Evolutionary conservation across 2,888 invertebrate genomes (phyloP).

Genomic region (Synergus gifuensis): DNA sequence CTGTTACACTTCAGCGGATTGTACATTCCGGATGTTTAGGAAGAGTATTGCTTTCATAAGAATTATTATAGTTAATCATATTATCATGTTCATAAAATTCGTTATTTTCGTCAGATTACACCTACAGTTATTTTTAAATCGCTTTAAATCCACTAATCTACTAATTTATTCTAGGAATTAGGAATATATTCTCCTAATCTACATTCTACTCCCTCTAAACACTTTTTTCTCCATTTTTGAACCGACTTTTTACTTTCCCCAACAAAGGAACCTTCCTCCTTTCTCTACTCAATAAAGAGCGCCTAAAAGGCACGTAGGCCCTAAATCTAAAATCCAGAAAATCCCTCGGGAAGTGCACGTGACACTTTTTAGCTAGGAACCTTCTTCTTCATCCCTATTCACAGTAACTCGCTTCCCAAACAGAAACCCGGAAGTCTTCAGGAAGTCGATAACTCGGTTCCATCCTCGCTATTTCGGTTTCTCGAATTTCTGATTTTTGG

Average conservation of each 20-base stretch:
- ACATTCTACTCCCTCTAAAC: neutral
- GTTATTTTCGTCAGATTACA: too few species aligned
- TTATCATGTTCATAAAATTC: too few species aligned
- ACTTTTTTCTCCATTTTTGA: neutral
- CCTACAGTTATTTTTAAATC: neutral
- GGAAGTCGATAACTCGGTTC: constrained; percentile 28
- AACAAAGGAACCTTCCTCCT: neutral
- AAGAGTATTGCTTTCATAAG: neutral
- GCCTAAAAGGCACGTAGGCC: constrained; percentile 3
- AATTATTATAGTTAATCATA: too few species aligned
- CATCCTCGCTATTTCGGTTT: constrained; percentile 36
- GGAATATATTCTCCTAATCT: neutral
- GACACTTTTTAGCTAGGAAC: constrained; percentile 3
- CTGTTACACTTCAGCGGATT: neutral
- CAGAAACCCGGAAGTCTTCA: constrained; percentile 38
- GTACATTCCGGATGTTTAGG: neutral
- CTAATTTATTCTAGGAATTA: too few species aligned
- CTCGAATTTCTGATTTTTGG: constrained; percentile 24
- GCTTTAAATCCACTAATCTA: neutral
- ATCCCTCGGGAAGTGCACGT: neutral
- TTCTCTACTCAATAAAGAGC: neutral
- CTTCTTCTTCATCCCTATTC: constrained; percentile 3
- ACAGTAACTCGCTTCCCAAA: neutral
- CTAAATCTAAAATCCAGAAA: constrained; percentile 19
- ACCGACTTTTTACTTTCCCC: neutral